A percentile compares a stretch with the other conserved stretches of the same genome.
Conservation (phyloP, 2,888 invertebrate species). For the Petrolisthes cinctipes region DNA sequence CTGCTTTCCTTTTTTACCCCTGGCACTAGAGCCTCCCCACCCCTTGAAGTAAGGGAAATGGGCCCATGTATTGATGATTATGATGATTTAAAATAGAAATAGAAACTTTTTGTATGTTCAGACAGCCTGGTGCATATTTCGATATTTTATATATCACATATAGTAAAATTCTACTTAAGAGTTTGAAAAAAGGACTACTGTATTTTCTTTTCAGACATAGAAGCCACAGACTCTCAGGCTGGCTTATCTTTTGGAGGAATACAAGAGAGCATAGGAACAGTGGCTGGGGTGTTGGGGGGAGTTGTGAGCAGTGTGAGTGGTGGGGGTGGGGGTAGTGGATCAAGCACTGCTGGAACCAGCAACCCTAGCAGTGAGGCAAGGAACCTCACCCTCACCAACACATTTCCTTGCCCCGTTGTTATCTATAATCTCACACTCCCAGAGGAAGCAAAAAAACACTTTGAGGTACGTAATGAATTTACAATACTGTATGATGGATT, state of each 20-base stretch:
- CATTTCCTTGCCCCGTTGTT: constrained; percentile 80
- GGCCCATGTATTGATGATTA: too few species aligned
- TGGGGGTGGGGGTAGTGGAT: constrained; percentile 62
- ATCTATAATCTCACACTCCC: constrained; percentile 80
- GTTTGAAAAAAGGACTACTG: too few species aligned
- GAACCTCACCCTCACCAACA: constrained; percentile 78
- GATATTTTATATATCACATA: too few species aligned
- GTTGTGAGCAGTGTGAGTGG: constrained; percentile 59
- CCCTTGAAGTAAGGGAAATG: too few species aligned
- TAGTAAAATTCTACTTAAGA: too few species aligned
- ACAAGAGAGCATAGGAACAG: constrained; percentile 24
- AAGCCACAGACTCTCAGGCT: constrained; percentile 8
- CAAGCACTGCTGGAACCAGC: constrained; percentile 59
- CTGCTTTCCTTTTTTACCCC: too few species aligned
- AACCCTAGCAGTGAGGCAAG: constrained; percentile 68
- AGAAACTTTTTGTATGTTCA: too few species aligned
- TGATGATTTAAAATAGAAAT: too few species aligned
- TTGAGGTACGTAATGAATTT: constrained; percentile 73
- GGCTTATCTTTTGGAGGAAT: constrained; percentile 21
- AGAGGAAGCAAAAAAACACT: constrained; percentile 75
- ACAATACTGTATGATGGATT: not conserved
- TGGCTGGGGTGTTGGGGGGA: constrained; percentile 32
- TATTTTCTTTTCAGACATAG: constrained; percentile 16
- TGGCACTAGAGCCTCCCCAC: too few species aligned
- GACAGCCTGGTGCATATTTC: too few species aligned